A percentile compares a stretch with the other conserved stretches of the same genome.
phyloP scores from a whole-genome alignment of 2,113 vertebrate genomes.

The Erinaceus europaeus region DNA sequence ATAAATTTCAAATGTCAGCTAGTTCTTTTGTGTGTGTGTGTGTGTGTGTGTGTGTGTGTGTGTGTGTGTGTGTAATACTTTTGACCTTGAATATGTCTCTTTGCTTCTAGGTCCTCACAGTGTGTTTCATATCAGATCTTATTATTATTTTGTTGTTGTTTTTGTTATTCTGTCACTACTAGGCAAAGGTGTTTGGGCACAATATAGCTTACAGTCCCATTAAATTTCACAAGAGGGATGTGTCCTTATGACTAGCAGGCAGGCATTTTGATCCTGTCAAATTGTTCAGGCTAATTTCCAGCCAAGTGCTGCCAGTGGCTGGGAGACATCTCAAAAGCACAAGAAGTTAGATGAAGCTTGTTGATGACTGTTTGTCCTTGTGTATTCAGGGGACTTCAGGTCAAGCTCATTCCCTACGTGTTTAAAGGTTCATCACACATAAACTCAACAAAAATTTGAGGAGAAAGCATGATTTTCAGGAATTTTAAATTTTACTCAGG shows the following conservation, averaged over 20 bases:
- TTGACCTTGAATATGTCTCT: neutral
- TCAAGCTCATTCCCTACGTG: too few relatives aligned
- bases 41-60: too few relatives aligned
- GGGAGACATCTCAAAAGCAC: neutral
- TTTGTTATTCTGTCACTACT: neutral
- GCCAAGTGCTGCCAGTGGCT: slow-evolving; percentile 7
- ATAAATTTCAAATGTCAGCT: neutral
- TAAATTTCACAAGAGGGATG: neutral
- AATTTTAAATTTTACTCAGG: too few relatives aligned
- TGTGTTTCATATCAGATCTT: neutral
- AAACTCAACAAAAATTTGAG: too few relatives aligned
- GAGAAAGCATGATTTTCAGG: too few relatives aligned
- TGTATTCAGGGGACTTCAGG: too few relatives aligned
- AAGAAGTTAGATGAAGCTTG: slow-evolving; percentile 30
- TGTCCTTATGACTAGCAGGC: neutral
- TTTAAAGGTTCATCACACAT: too few relatives aligned
- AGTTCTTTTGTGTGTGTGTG: too few relatives aligned
- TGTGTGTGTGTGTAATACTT: too few relatives aligned
- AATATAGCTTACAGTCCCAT: neutral
- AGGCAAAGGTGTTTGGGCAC: neutral
- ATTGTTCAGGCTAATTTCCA: slow-evolving; percentile 26
- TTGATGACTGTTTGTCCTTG: slow-evolving; percentile 26
- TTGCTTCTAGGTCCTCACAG: neutral
- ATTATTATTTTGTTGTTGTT: too few relatives aligned
- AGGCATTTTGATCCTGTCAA: slow-evolving; percentile 11